Evolutionary conservation across 2,797 vertebrate genomes (phyloP), one percentile per base, ranked within the genome.

Genomic region (Buceros bicornis): DNA sequence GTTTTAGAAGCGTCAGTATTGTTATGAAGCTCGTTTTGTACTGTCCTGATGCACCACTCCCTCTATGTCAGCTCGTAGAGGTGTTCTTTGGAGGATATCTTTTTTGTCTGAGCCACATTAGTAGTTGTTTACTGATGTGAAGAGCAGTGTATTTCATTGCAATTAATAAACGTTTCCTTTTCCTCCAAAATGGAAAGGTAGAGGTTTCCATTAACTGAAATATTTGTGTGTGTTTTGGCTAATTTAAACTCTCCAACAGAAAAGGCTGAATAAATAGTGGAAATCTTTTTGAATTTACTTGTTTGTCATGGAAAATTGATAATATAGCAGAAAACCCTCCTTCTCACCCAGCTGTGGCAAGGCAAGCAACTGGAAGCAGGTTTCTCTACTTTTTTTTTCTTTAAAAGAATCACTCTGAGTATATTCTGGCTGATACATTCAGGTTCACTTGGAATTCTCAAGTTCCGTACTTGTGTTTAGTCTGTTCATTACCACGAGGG

Each of bases 11-110:
- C 20, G 7, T 96, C 82, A 21, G 51, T 24, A 11, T 89, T 85
- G 90, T 88, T 82, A 48, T 6, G 69, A 94, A 81, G 89, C 79
- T 89, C 82, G 45, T 85, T 94, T 94, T 82, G 42, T 60, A 15
- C 64, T 11, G 13, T 87, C 58, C 62, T 80, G 51, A 19, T 89
- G 76, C 51, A 61, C 87, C 89, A 76, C 93, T 91, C 79, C 82
- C 69, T 93, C 76, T 26, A 18, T 0, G 2, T 93, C 80, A 87
- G n/a, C 74, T 71, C 11, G 0, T 6, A 66, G 28, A 93, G 67
- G 5, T 12, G 10, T 67, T 95, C 79, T 80, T 35, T 61, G 47
- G 35, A 70, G 48, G 16, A 26, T 53, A 9, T 51, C 62, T 84
- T 31, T 47, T 45, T 84, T 76, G 67, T 85, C 54, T 87, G 8